phyloP scores from a whole-genome alignment of 2,797 vertebrate species.

The Galago senegalensis region DNA sequence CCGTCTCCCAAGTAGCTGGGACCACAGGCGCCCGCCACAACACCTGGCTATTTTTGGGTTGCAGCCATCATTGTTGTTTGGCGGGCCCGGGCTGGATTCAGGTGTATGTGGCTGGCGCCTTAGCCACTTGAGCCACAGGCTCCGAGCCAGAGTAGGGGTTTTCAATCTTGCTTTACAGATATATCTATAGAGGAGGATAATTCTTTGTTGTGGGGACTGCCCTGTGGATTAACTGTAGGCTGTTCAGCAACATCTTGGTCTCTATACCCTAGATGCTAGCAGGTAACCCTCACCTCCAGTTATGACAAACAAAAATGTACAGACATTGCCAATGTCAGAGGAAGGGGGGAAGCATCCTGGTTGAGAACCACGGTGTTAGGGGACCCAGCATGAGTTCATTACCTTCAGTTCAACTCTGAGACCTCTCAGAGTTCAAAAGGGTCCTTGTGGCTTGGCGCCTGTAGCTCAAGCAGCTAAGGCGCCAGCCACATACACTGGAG shows the following conservation, averaged over 20 bases:
- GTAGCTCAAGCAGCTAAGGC: no score
- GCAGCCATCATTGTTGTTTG: no score
- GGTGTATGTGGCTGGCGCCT: no score
- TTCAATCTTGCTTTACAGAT: rapidly evolving
- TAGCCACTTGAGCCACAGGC: no score
- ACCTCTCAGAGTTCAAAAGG: background rate
- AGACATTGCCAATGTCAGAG: background rate
- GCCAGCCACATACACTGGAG: no score
- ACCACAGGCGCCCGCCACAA: no score
- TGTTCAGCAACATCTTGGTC: background rate
- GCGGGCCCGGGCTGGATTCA: no score
- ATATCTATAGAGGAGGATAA: rapidly evolving
- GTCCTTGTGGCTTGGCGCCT: no score
- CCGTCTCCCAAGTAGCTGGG: no score
- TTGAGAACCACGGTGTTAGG: background rate
- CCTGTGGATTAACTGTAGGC: background rate
- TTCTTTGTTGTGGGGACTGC: background rate
- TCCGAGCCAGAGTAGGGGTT: background rate
- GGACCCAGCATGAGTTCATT: background rate
- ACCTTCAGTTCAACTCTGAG: background rate
- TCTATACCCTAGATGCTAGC: background rate
- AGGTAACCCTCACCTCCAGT: background rate
- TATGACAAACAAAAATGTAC: background rate
- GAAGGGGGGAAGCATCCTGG: background rate
- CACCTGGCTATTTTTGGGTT: no score